Conservation (phyloP, 2,797 vertebrate species). For the Dryobates pubescens region DNA sequence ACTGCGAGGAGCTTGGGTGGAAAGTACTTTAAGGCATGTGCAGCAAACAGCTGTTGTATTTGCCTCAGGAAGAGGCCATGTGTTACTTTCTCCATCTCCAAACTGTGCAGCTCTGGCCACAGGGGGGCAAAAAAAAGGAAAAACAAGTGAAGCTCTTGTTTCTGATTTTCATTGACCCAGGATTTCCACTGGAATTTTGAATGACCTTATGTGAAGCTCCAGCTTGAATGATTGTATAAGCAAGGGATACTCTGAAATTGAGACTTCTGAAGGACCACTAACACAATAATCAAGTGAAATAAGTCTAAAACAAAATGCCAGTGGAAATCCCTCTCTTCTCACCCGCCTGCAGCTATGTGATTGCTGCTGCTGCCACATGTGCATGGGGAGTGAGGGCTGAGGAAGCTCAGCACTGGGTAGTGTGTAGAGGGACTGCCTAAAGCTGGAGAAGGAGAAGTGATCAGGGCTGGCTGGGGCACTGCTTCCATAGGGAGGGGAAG, state of each 20-base stretch:
- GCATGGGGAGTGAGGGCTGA: not conserved
- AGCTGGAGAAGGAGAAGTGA: not conserved
- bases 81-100: not conserved
- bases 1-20: not conserved
- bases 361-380: not conserved
- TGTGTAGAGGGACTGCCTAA: not conserved
- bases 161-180: not conserved
- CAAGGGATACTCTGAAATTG: not conserved
- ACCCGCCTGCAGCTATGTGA: not conserved
- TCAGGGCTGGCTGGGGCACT: not conserved
- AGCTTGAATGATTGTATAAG: not conserved
- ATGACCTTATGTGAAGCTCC: not conserved
- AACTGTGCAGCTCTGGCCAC: not conserved
- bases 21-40: not conserved
- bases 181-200: not conserved
- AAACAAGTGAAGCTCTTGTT: not conserved
- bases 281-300: not conserved
- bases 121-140: not conserved
- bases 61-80: not conserved
- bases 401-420: not conserved
- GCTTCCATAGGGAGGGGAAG: not conserved
- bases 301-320: not conserved
- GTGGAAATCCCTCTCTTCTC: conserved; percentile 9
- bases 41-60: not conserved
- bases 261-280: not conserved